A percentile compares a stretch with the other conserved stretches of the same genome.
phyloP scores from a whole-genome alignment of 2,797 vertebrate species.

The Potorous gilbertii region DNA sequence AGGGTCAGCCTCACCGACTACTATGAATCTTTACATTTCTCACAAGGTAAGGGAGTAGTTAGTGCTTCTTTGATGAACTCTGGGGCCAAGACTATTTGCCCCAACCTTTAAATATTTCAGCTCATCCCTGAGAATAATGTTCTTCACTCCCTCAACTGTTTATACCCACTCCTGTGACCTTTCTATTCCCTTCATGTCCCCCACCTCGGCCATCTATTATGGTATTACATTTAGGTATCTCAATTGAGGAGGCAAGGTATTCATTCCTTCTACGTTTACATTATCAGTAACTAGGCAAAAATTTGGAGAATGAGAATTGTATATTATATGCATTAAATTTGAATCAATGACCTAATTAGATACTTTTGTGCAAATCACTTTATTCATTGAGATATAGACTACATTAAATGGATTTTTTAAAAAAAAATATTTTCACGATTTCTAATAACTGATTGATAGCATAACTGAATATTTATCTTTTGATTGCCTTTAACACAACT shows the following conservation, averaged over 20 bases:
- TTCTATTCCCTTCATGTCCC: background rate
- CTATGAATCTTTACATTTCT: background rate
- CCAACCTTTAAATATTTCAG: background rate
- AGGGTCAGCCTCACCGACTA: background rate
- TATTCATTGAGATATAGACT: background rate
- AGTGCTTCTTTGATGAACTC: background rate
- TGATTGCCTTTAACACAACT: constrained; percentile 47
- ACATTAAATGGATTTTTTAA: constrained; percentile 41
- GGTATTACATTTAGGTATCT: background rate
- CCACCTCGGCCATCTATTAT: background rate
- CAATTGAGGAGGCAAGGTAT: background rate
- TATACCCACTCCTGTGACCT: background rate
- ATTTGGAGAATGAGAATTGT: background rate
- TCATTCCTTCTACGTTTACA: background rate
- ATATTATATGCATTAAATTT: background rate
- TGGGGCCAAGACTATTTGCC: background rate
- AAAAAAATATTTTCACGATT: constrained; percentile 42
- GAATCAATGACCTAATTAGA: constrained; percentile 18
- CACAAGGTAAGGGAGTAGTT: background rate
- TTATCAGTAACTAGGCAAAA: background rate
- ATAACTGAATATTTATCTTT: background rate
- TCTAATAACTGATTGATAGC: constrained; percentile 36
- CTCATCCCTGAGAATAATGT: background rate
- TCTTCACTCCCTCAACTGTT: constrained; percentile 17
- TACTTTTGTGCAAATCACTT: constrained; percentile 22